These are phyloP conservation scores for Microcebus jonahi DNA, from an alignment of 2,113 vertebrate genomes.

Conservation along the genomic window DNA sequence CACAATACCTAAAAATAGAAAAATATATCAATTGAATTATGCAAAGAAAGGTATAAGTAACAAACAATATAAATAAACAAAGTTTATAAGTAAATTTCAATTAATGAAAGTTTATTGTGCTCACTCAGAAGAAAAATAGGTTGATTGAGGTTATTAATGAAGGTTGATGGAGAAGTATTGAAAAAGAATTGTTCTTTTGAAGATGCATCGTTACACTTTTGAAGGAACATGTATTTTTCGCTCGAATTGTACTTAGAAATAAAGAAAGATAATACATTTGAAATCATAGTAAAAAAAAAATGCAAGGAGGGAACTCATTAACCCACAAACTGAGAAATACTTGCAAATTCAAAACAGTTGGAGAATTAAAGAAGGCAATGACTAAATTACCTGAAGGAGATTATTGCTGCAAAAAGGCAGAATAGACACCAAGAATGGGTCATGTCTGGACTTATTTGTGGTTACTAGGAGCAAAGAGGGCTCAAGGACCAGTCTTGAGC, in stretches of 20 bases:
- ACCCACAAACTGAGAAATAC: neutral
- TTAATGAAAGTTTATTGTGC: neutral
- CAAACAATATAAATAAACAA: neutral
- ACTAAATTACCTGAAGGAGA: neutral
- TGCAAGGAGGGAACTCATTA: neutral
- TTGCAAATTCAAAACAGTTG: neutral
- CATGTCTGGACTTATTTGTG: neutral
- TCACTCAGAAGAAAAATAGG: neutral
- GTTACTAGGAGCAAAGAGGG: neutral
- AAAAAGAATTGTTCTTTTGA: constrained; percentile 10
- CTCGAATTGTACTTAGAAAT: constrained; percentile 1
- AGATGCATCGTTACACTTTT: neutral
- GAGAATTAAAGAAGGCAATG: neutral
- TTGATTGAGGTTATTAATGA: neutral
- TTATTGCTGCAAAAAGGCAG: neutral
- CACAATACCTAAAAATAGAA: neutral
- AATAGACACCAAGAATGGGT: neutral
- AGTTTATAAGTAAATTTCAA: neutral
- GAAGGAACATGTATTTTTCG: neutral
- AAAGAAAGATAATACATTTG: neutral
- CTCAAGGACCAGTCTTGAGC: neutral
- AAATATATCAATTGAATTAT: neutral
- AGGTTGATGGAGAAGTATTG: neutral
- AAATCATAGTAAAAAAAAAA: neutral
- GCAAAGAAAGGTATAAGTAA: neutral